These are phyloP conservation scores for Stichopus horrens DNA, from an alignment of 53 echinoderm and acorn worm genomes.

Conservation along the genomic window DNA sequence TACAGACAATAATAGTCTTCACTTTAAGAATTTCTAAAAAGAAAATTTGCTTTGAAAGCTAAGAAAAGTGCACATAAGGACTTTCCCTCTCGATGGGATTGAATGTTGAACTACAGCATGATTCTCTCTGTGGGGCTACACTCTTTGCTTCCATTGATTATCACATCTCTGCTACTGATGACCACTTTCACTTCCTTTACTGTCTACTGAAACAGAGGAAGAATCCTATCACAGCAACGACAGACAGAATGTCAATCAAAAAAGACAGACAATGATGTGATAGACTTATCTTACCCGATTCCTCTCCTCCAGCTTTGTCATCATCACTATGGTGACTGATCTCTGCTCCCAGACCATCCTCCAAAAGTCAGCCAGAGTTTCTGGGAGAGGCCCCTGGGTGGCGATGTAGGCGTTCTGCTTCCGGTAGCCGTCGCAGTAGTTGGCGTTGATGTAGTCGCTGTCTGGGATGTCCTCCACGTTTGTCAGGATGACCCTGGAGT, in stretches of 20 bases:
- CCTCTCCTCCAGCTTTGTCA: conserved; percentile 99
- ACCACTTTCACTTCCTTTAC: too few relatives aligned
- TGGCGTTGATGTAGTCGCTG: conserved; percentile 97
- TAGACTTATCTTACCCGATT: conserved; percentile 66
- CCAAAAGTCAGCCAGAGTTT: conserved; percentile 98
- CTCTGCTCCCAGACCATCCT: conserved; percentile 98
- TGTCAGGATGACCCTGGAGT: conserved; percentile 87
- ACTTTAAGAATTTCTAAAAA: too few relatives aligned
- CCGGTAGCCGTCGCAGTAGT: conserved; percentile 97
- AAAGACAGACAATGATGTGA: background rate
- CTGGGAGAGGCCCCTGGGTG: conserved; percentile 94
- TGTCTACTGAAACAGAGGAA: too few relatives aligned
- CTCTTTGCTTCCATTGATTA: too few relatives aligned
- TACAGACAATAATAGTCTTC: too few relatives aligned
- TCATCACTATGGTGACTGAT: conserved; percentile 91
- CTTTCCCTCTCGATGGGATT: too few relatives aligned
- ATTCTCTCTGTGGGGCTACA: too few relatives aligned
- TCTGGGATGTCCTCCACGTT: conserved; percentile 86
- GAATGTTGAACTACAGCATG: too few relatives aligned
- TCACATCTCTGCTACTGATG: too few relatives aligned
- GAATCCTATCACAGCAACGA: background rate
- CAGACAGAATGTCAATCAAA: background rate
- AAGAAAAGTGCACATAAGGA: too few relatives aligned
- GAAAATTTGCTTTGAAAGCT: too few relatives aligned
- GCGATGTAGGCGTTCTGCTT: conserved; percentile 98